phyloP scores from a whole-genome alignment of 2,797 vertebrate genomes.

The Sebastes matsubarae region DNA sequence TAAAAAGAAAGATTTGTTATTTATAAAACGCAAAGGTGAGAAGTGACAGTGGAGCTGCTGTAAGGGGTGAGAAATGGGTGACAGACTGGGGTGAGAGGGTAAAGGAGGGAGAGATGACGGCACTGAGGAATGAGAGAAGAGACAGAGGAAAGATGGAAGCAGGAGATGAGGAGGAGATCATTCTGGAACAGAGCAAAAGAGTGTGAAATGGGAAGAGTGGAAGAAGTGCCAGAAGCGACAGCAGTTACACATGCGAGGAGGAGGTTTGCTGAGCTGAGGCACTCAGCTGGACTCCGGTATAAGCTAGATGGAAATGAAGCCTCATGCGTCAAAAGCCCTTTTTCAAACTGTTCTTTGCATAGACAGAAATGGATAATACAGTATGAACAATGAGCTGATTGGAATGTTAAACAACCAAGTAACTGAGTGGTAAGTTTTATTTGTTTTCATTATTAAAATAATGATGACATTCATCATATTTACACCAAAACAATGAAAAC shows the following conservation, averaged over 20 bases:
- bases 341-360: not conserved
- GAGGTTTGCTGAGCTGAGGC: not conserved
- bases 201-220: constrained; percentile 21
- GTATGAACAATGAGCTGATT: not conserved
- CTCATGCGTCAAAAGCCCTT: not conserved
- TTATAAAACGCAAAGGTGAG: not conserved
- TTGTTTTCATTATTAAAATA: not conserved
- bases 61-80: not conserved
- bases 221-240: not conserved
- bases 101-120: not conserved
- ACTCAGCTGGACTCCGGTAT: not conserved
- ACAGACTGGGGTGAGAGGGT: not conserved
- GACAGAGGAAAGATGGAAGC: not conserved
- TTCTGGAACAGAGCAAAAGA: not conserved
- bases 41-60: not conserved
- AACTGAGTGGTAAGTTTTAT: not conserved
- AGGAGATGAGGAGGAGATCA: not conserved
- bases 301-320: not conserved
- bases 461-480: not conserved
- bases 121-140: not conserved
- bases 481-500: not conserved
- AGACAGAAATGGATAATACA: not conserved
- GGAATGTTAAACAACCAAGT: not conserved
- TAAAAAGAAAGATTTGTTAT: not conserved
- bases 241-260: not conserved